Conservation (phyloP, 2,888 invertebrate species). For the Hipparchia semele region DNA sequence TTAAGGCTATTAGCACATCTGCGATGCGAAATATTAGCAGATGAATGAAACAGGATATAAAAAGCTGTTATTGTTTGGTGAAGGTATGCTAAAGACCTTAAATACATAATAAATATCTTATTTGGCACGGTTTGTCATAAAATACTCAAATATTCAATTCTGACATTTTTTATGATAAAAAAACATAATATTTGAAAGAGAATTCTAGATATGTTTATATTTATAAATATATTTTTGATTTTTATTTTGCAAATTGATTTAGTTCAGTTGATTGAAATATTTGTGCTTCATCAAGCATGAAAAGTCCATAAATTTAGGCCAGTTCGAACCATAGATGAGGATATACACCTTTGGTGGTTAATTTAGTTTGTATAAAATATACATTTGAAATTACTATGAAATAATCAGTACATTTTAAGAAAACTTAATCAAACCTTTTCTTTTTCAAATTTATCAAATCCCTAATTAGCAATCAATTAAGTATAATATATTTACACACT, state of each 20-base stretch:
- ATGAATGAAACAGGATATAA: too few species aligned
- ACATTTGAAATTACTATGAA: constrained; percentile 72
- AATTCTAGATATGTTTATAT: too few species aligned
- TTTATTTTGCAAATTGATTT: neutral
- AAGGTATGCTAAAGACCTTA: neutral
- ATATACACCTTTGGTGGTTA: constrained; percentile 65
- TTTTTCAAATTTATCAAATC: constrained; percentile 57
- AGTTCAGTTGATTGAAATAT: neutral
- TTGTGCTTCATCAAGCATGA: neutral
- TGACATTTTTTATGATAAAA: too few species aligned
- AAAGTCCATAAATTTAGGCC: constrained; percentile 32
- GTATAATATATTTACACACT: constrained; percentile 45
- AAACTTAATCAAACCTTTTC: constrained; percentile 70
- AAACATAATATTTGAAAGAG: too few species aligned
- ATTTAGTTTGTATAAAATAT: constrained; percentile 67
- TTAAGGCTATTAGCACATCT: neutral
- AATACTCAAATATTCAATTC: neutral
- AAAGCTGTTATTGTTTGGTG: too few species aligned
- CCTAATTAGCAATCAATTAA: constrained; percentile 57
- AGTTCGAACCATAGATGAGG: constrained; percentile 70
- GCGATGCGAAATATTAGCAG: too few species aligned
- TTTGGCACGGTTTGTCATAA: constrained; percentile 2
- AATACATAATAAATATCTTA: neutral
- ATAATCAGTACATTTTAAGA: constrained; percentile 81
- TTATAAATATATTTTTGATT: neutral